Evolutionary conservation across 2,888 invertebrate genomes (phyloP).

Genomic region (Lasioglossum zephyrum): DNA sequence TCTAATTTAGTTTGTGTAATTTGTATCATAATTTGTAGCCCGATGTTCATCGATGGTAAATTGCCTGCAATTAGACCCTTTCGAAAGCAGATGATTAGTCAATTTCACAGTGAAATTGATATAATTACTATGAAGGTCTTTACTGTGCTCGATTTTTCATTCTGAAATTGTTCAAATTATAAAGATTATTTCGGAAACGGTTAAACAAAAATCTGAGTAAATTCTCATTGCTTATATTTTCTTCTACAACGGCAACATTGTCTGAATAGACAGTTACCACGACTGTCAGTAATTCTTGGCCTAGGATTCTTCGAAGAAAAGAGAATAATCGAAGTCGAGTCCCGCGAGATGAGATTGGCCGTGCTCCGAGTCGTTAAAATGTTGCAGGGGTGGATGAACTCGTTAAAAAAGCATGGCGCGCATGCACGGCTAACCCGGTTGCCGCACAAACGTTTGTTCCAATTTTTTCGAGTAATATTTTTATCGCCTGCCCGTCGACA

Average conservation of each 20-base stretch:
- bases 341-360: background rate
- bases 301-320: background rate
- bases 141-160: background rate
- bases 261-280: background rate
- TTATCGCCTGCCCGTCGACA: background rate
- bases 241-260: background rate
- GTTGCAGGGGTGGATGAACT: background rate
- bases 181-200: no score
- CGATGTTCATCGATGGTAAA: background rate
- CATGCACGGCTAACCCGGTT: background rate
- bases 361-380: background rate
- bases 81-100: background rate
- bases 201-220: no score
- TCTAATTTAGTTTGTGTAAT: background rate
- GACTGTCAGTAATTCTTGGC: background rate
- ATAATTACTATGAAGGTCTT: background rate
- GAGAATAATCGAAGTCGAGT: background rate
- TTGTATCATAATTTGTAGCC: background rate
- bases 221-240: background rate
- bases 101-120: background rate
- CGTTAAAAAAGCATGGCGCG: background rate
- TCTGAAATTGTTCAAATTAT: background rate
- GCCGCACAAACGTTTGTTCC: slow-evolving; percentile 10
- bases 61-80: background rate
- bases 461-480: slow-evolving; percentile 1